These are phyloP conservation scores for Thalassophryne amazonica DNA, from an alignment of 2,797 vertebrate genomes.

Conservation along the genomic window DNA sequence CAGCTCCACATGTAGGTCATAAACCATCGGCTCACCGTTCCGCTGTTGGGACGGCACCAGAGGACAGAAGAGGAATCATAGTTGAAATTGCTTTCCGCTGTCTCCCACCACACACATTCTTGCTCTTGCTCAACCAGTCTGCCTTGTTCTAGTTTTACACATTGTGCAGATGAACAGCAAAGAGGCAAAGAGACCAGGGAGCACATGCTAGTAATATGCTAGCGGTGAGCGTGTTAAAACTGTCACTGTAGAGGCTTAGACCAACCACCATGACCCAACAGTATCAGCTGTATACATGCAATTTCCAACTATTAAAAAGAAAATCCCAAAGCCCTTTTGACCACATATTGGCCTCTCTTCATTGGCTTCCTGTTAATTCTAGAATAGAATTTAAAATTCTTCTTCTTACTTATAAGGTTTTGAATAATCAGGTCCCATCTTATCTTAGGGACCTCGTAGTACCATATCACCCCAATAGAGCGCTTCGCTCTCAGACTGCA, in stretches of 20 bases:
- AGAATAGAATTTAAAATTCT: no score
- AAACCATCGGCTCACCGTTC: constrained; percentile 32
- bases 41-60: constrained; percentile 11
- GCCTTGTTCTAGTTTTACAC: constrained; percentile 50
- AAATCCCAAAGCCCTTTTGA: no score
- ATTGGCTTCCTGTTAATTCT: no score
- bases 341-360: no score
- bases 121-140: constrained; percentile 35
- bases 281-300: no score
- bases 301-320: no score
- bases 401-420: no score
- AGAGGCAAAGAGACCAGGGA: constrained; percentile 12
- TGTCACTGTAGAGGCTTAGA: constrained; percentile 39
- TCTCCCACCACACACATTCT: constrained; percentile 15
- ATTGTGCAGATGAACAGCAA: constrained; percentile 14
- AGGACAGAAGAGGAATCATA: constrained; percentile 30
- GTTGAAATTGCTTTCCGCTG: constrained; percentile 26
- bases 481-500: no score
- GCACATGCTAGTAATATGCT: constrained; percentile 32
- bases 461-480: no score
- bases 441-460: no score
- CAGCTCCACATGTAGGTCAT: constrained; percentile 62
- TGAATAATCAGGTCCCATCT: no score
- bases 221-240: constrained; percentile 58
- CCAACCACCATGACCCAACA: background rate